These are phyloP conservation scores for Tursiops truncatus DNA, from an alignment of 2,113 vertebrate species.

Conservation along the genomic window DNA sequence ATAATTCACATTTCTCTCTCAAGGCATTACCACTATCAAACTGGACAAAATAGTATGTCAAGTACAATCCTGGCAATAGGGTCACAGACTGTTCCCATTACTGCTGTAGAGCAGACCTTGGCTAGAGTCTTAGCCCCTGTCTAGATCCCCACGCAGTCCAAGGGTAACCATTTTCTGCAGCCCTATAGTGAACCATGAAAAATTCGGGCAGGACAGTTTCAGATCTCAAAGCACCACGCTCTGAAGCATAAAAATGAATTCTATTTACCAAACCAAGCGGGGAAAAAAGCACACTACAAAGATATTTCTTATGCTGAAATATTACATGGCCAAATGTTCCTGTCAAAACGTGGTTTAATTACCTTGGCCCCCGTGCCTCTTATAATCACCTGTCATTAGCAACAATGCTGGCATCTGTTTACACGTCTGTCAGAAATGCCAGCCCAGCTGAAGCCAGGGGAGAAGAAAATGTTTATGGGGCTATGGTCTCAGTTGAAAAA, in stretches of 20 bases:
- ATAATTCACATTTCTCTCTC: conserved; percentile 20
- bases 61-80: not conserved
- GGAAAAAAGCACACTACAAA: conserved; percentile 86
- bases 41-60: not conserved
- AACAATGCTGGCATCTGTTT: conserved; percentile 94
- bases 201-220: conserved; percentile 57
- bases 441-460: conserved; percentile 79
- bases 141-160: not conserved
- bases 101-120: not conserved
- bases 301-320: conserved; percentile 91
- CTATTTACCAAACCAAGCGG: conserved; percentile 84
- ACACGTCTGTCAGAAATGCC: conserved; percentile 92
- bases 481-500: conserved; percentile 80
- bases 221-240: conserved; percentile 75
- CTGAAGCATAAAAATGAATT: conserved; percentile 85
- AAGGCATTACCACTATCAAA: not conserved
- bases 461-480: conserved; percentile 79
- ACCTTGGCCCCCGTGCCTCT: conserved; percentile 94
- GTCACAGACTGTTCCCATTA: not conserved
- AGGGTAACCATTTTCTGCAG: not conserved
- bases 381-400: conserved; percentile 99
- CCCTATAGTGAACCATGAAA: not conserved
- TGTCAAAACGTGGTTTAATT: conserved; percentile 97
- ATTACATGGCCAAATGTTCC: conserved; percentile 94
- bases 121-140: not conserved